A percentile compares a stretch with the other conserved stretches of the same genome.
These are phyloP conservation scores for Ceriagrion tenellum DNA, from an alignment of 2,888 invertebrate species.

Conservation along the genomic window DNA sequence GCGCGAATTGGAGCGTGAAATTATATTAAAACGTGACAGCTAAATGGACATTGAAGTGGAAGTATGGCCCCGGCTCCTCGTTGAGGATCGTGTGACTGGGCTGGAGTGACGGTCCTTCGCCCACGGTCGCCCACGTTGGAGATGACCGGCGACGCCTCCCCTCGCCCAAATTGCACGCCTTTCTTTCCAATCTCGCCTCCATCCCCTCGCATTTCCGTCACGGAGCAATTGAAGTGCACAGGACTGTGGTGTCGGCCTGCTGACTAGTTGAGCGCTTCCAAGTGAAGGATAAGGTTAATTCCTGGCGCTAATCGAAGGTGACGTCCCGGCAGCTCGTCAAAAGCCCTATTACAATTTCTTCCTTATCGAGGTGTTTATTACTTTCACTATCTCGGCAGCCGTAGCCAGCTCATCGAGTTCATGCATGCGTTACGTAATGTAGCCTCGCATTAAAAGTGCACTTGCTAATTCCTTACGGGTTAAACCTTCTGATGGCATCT, in stretches of 20 bases:
- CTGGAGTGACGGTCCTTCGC: not conserved
- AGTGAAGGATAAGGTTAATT: constrained; percentile 5
- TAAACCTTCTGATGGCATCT: too few relatives aligned
- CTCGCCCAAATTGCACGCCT: not conserved
- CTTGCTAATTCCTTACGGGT: too few relatives aligned
- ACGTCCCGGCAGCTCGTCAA: not conserved
- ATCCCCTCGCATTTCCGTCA: not conserved
- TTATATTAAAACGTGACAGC: not conserved
- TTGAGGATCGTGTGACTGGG: not conserved
- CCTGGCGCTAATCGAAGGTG: not conserved
- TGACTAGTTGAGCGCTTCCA: not conserved
- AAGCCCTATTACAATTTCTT: not conserved
- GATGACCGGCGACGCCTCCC: not conserved
- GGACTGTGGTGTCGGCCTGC: not conserved
- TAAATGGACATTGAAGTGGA: constrained; percentile 16
- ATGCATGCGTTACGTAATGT: too few relatives aligned
- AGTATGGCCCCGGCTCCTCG: not conserved
- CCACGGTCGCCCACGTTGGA: not conserved
- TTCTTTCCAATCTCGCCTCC: not conserved
- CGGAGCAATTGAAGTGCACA: constrained; percentile 5
- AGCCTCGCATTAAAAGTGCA: too few relatives aligned
- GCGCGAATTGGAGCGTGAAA: not conserved
- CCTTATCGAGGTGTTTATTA: not conserved
- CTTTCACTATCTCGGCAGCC: too few relatives aligned
- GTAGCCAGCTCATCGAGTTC: too few relatives aligned